Evolutionary conservation across 2,797 vertebrate genomes (phyloP).

Genomic region (Labeo calbasu): DNA sequence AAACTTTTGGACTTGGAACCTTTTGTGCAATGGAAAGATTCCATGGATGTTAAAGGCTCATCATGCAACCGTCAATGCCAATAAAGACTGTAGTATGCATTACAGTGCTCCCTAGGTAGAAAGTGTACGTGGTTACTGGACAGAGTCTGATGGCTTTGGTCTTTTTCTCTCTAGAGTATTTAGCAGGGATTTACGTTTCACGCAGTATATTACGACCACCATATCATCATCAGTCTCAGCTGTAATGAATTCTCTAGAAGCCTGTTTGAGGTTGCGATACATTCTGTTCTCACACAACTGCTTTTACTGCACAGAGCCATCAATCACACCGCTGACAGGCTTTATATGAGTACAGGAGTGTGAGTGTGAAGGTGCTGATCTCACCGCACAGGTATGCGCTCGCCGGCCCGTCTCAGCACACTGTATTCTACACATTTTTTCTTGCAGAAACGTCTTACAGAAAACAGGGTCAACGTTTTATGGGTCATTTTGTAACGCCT

Average conservation of each 20-base stretch:
- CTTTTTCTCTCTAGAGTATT: neutral
- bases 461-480: neutral
- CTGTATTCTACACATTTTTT: neutral
- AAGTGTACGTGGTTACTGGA: neutral
- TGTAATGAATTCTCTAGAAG: neutral
- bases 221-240: neutral
- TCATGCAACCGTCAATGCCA: neutral
- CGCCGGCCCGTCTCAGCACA: neutral
- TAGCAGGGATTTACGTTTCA: neutral
- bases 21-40: neutral
- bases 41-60: neutral
- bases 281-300: neutral
- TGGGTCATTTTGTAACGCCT: neutral
- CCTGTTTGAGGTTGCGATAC: neutral
- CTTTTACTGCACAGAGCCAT: conserved; percentile 2
- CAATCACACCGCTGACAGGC: neutral
- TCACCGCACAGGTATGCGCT: conserved; percentile 30
- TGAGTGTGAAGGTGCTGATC: neutral
- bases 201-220: neutral
- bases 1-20: too few relatives aligned
- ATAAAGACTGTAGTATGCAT: neutral
- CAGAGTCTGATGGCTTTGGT: neutral
- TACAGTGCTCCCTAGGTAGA: neutral
- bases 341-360: neutral
- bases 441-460: neutral